Evolutionary conservation across 2,113 vertebrate species (phyloP), one percentile per base, ranked within the genome.

Genomic region (Heloderma charlesbogerti): DNA sequence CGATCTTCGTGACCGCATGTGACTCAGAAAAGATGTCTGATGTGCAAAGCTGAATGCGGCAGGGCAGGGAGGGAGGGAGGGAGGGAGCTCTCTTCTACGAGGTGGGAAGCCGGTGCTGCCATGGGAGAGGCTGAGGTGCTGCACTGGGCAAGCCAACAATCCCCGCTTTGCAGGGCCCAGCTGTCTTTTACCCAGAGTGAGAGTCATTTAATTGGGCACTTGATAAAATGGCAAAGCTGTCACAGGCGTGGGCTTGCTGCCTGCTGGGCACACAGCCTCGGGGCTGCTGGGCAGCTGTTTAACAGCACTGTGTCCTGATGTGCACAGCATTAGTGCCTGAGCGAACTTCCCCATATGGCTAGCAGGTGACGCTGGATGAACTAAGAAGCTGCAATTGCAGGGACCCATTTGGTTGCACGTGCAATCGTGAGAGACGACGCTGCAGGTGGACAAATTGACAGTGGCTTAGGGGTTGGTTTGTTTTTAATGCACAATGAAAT

Each of bases 391-490:
- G 31, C 0, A 63, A 43, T 43, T 25, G 2, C 6, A 1, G 1
- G 20, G 4, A 37, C 3, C 12, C 0, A 0, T 0, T 0, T 20
- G 16, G 3, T 0, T 3, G 6, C 85, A 15, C 0, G 48, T 0
- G 3, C 20, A 40, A 8, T 40, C 12, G 6, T 6, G 48, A 66
- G 75, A 31, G 57, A 18, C 71, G 27, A 3, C n/a, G 51, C 27
- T 15, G 80, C 60, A 18, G 40, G 16, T 22, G 25, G 0, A 12
- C 43, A n/a, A 3, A 6, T 51, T 34, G n/a, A 29, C 72, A 29
- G 51, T 1, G 13, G 72, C 37, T 77, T 29, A 15, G 37, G 81
- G 37, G 60, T 1, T 40, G 8, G 20, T 34, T 40, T 6, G 6
- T 20, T 66, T 6, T 29, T 25, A 37, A 83, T 2, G 7, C n/a